Conservation (phyloP, 2,113 vertebrate species). For the Fregata magnificens region DNA sequence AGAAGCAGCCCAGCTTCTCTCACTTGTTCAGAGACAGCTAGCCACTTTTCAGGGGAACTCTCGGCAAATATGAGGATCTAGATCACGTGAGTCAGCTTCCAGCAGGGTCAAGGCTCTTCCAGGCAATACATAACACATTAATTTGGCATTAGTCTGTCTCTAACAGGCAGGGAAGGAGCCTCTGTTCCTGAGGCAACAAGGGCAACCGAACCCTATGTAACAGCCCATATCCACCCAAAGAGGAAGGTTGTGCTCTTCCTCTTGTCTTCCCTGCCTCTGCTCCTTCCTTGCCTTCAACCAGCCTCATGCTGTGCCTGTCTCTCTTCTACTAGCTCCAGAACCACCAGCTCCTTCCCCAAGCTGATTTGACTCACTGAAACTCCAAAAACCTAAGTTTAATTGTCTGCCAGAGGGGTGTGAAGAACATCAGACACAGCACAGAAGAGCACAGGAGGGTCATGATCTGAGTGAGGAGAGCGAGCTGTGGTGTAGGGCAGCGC, state of each 20-base stretch:
- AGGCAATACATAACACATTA: background rate
- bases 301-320: background rate
- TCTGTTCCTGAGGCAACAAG: background rate
- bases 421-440: background rate
- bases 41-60: background rate
- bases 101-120: conserved; percentile 7
- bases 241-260: background rate
- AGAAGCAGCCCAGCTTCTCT: background rate
- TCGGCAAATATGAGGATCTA: background rate
- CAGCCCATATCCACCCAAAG: background rate
- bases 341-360: background rate
- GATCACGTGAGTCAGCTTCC: background rate
- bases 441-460: background rate
- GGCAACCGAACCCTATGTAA: background rate
- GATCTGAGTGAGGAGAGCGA: accelerated
- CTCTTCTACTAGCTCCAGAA: background rate
- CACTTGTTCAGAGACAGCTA: background rate
- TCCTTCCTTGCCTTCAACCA: background rate
- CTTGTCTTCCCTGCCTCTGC: background rate
- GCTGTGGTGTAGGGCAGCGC: accelerated
- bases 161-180: background rate
- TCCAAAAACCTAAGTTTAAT: background rate
- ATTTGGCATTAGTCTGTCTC: background rate
- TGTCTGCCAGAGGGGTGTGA: background rate
- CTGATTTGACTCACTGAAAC: background rate